phyloP scores from a whole-genome alignment of 2,113 vertebrate genomes.

The Benitochromis conjunctus region DNA sequence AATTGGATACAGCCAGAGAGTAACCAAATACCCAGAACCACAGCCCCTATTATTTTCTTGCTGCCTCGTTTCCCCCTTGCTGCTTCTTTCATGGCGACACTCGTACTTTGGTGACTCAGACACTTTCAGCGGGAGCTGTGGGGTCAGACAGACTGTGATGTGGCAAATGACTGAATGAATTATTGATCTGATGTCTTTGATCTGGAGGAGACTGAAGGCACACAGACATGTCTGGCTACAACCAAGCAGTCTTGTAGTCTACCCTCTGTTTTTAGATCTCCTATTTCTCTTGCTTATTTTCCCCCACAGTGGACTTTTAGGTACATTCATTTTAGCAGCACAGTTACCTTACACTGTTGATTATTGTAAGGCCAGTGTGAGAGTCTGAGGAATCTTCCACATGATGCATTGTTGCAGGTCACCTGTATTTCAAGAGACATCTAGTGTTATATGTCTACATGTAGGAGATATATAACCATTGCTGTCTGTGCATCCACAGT shows the following conservation, averaged over 20 bases:
- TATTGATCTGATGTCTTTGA: constrained; percentile 58
- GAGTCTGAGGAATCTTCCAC: background rate
- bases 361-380: background rate
- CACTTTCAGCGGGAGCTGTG: background rate
- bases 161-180: constrained; percentile 59
- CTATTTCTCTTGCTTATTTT: background rate
- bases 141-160: constrained; percentile 25
- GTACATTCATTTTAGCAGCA: background rate
- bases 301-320: background rate
- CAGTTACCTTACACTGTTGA: background rate
- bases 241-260: background rate
- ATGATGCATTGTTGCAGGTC: background rate
- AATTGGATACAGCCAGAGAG: background rate
- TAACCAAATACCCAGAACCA: background rate
- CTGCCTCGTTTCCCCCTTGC: background rate
- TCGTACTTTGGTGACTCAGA: background rate
- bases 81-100: background rate
- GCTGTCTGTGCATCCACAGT: background rate
- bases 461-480: background rate
- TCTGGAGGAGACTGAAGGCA: constrained; percentile 23
- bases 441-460: background rate
- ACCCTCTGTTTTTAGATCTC: background rate
- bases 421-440: background rate
- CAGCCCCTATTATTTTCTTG: background rate
- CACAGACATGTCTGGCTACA: constrained; percentile 25